phyloP scores from a whole-genome alignment of 2,888 invertebrate genomes.

The Timandra comae region DNA sequence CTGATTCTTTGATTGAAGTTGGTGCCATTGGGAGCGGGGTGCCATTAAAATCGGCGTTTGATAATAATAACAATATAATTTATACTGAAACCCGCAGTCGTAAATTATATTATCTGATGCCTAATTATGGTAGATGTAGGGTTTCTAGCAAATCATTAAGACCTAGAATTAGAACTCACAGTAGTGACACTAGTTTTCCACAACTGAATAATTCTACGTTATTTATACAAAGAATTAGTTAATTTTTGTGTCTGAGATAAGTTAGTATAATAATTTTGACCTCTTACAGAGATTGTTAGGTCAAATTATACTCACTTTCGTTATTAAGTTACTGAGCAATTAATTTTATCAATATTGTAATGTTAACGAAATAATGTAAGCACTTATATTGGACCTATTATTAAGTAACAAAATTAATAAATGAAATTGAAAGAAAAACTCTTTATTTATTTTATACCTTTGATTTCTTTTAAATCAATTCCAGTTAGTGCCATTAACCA shows the following conservation, averaged over 20 bases:
- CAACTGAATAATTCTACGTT: background rate
- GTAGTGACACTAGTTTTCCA: background rate
- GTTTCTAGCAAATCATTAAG: conserved; percentile 19
- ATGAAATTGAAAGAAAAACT: too few relatives aligned
- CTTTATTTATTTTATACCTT: too few relatives aligned
- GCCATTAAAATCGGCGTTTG: conserved; percentile 43
- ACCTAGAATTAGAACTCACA: background rate
- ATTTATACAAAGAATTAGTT: background rate
- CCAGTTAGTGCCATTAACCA: too few relatives aligned
- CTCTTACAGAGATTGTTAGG: too few relatives aligned
- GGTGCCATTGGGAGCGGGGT: conserved; percentile 44
- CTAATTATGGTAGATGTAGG: conserved; percentile 42
- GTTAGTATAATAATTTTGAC: too few relatives aligned
- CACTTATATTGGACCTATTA: too few relatives aligned
- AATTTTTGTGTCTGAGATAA: background rate
- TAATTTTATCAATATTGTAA: too few relatives aligned
- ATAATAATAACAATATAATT: conserved; percentile 48
- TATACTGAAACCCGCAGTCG: conserved; percentile 42
- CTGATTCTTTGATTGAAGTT: conserved; percentile 30
- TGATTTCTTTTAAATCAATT: too few relatives aligned
- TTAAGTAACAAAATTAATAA: too few relatives aligned
- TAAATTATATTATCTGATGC: conserved; percentile 44
- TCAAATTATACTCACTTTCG: too few relatives aligned
- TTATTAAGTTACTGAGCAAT: too few relatives aligned
- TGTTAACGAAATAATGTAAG: too few relatives aligned